phyloP scores from a whole-genome alignment of 2,888 invertebrate genomes.

The Xanthorhoe designata region DNA sequence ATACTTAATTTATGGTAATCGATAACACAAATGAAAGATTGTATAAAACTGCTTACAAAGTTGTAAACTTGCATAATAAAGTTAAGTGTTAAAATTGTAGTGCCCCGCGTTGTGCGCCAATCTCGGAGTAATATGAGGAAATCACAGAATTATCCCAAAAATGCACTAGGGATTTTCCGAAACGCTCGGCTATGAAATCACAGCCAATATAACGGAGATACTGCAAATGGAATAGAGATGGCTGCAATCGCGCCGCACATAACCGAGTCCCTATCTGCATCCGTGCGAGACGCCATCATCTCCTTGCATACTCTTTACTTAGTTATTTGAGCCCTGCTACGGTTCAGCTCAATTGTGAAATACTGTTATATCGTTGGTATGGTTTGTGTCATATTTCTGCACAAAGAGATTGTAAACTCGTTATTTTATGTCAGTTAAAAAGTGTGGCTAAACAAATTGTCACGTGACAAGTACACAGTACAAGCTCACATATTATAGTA shows the following conservation, averaged over 20 bases:
- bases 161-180: conserved; percentile 17
- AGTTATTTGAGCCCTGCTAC: conserved; percentile 17
- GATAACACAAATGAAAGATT: not conserved
- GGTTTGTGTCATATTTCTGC: not conserved
- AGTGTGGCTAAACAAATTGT: not conserved
- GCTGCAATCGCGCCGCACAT: conserved; percentile 48
- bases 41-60: not conserved
- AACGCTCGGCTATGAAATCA: conserved; percentile 57
- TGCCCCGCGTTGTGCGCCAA: conserved; percentile 7
- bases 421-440: not conserved
- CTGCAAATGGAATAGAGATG: conserved; percentile 75
- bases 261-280: conserved; percentile 34
- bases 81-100: not conserved
- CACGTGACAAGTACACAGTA: too few relatives aligned
- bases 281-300: conserved; percentile 26
- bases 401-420: not conserved
- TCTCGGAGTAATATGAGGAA: not conserved
- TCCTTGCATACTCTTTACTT: conserved; percentile 27
- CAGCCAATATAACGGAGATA: conserved; percentile 65
- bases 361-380: conserved; percentile 6
- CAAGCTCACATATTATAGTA: too few relatives aligned
- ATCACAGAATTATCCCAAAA: conserved; percentile 19
- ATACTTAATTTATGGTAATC: not conserved
- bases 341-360: conserved; percentile 14
- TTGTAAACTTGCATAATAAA: not conserved